Evolutionary conservation across 2,888 invertebrate genomes (phyloP).

Genomic region (Gerris lacustris): DNA sequence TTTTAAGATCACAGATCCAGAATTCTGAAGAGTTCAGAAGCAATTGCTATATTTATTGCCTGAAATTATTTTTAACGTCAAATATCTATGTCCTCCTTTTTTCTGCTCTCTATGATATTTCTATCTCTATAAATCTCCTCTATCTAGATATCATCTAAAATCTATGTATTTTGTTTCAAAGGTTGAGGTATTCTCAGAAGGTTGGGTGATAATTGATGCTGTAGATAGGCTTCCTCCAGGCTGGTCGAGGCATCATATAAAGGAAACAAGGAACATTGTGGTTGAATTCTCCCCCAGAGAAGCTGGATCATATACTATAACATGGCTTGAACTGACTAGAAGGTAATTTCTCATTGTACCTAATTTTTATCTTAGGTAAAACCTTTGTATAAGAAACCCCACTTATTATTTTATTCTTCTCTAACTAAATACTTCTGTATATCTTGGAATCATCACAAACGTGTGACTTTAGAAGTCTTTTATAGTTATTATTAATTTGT

Average conservation of each 20-base stretch:
- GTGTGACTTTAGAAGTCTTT: too few relatives aligned
- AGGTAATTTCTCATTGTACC: conserved; percentile 38
- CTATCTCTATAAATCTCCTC: too few relatives aligned
- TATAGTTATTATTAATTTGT: too few relatives aligned
- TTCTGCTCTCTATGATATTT: too few relatives aligned
- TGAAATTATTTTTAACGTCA: too few relatives aligned
- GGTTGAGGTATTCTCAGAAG: conserved; percentile 59
- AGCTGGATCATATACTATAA: conserved; percentile 58
- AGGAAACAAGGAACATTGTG: conserved; percentile 47
- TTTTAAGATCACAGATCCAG: too few relatives aligned
- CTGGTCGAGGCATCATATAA: conserved; percentile 27
- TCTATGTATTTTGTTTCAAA: background rate
- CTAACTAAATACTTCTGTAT: background rate
- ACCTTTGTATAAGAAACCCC: background rate
- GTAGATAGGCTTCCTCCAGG: conserved; percentile 32
- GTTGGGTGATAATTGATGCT: conserved; percentile 48
- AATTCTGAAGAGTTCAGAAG: too few relatives aligned
- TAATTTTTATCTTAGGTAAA: background rate
- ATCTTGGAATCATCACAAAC: too few relatives aligned
- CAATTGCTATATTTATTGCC: too few relatives aligned
- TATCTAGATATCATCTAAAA: too few relatives aligned
- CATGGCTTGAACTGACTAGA: conserved; percentile 71
- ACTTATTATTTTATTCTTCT: conserved; percentile 5
- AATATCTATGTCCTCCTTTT: too few relatives aligned
- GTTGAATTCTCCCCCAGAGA: conserved; percentile 70